Percentiles rank a stretch among this genome's conserved stretches.
phyloP scores from a whole-genome alignment of 92 coral and sea anemone species.

The Epizoanthus fatuus region DNA sequence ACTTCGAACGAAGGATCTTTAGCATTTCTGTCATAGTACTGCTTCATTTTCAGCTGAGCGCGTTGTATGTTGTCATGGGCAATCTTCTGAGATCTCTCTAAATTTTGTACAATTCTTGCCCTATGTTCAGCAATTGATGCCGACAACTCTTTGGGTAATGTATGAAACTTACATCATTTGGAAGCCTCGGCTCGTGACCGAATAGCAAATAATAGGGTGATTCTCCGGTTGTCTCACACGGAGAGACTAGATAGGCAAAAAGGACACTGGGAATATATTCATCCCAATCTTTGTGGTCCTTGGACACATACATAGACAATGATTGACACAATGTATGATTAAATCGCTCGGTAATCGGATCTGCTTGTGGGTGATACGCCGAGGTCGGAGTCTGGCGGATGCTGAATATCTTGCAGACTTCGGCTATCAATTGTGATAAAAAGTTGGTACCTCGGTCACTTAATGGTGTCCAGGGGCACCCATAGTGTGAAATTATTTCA shows the following conservation, averaged over 20 bases:
- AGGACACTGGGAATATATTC: conserved; percentile 40
- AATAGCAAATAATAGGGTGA: conserved; percentile 69
- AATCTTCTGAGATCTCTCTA: conserved; percentile 63
- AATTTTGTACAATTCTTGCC: conserved; percentile 47
- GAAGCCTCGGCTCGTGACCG: conserved; percentile 69
- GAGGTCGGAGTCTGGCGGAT: too few species aligned
- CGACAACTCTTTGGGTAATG: conserved; percentile 52
- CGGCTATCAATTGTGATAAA: conserved; percentile 39
- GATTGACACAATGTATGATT: conserved; percentile 53
- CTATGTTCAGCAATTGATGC: conserved; percentile 71
- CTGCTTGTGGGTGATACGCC: conserved; percentile 45
- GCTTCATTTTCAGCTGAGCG: conserved; percentile 30
- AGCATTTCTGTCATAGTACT: conserved; percentile 5
- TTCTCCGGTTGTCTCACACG: conserved; percentile 60
- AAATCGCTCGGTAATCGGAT: conserved; percentile 53
- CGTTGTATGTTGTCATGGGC: conserved; percentile 4
- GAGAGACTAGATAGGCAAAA: conserved; percentile 60
- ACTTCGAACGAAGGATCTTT: conserved; percentile 30
- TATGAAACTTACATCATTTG: conserved; percentile 64
- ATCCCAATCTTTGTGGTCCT: conserved; percentile 63
- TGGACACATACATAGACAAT: conserved; percentile 57
- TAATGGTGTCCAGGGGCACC: conserved; percentile 44
- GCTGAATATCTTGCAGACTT: conserved; percentile 37
- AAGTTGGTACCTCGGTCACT: conserved; percentile 64
- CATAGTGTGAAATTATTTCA: conserved; percentile 62